A percentile compares a stretch with the other conserved stretches of the same genome.
These are phyloP conservation scores for Coenonympha glycerion DNA, from an alignment of 2,888 invertebrate genomes.

Conservation along the genomic window DNA sequence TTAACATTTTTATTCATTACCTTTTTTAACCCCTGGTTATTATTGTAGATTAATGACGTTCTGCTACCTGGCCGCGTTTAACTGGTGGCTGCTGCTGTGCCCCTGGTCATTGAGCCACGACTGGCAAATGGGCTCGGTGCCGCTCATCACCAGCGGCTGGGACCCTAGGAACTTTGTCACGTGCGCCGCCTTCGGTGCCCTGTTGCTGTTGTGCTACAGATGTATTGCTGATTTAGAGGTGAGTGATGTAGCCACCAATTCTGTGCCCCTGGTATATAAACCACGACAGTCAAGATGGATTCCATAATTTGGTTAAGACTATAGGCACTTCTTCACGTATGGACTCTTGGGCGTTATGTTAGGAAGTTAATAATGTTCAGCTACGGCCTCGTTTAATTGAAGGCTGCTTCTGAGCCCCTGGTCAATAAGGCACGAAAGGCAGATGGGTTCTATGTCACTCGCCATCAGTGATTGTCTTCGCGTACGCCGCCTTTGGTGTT, in stretches of 20 bases:
- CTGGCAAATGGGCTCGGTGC: constrained; percentile 93
- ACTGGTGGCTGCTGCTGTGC: constrained; percentile 87
- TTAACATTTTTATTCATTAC: no score
- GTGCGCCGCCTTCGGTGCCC: constrained; percentile 80
- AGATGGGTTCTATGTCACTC: constrained; percentile 90
- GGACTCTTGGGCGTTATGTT: no score
- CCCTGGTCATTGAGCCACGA: constrained; percentile 88
- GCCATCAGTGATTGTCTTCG: constrained; percentile 79
- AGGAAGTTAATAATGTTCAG: no score
- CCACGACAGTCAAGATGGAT: background rate
- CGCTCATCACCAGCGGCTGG: constrained; percentile 80
- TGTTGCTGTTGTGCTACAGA: constrained; percentile 78
- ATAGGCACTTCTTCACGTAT: no score
- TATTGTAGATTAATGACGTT: constrained; percentile 83
- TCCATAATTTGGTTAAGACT: no score
- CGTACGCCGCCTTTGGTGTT: constrained; percentile 81
- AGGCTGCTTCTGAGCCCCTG: constrained; percentile 87
- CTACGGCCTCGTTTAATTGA: constrained; percentile 80
- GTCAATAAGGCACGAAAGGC: constrained; percentile 90
- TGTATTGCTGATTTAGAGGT: constrained; percentile 83
- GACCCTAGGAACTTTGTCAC: constrained; percentile 85
- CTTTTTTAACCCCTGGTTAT: background rate
- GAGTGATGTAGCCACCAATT: constrained; percentile 31
- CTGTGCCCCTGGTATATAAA: background rate
- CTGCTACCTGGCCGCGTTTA: constrained; percentile 87